Evolutionary conservation across 2,797 vertebrate species (phyloP), one percentile per base, ranked within the genome.

Genomic region (Helarctos malayanus): DNA sequence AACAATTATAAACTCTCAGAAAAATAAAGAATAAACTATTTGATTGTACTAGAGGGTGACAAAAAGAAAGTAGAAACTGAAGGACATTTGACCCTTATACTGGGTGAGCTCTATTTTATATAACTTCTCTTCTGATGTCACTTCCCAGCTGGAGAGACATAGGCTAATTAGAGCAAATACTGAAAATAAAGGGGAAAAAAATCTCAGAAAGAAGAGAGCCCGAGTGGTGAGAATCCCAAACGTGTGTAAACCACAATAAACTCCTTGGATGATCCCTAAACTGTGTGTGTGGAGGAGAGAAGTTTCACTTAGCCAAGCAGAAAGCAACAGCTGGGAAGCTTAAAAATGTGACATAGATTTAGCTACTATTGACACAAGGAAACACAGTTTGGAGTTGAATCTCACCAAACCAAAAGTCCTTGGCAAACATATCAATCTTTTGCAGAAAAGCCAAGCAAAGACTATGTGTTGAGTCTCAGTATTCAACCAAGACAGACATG

Each of bases 11-110:
- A 91, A 54, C 23, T 49, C 32, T 45, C n/a, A 82, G 27, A 76
- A 96, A 91, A 94, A 82, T 89, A 78, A 4, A n/a, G 14, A 91
- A 91, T 73, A 71, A 90, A 54, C 38, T 87, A 87, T 35, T 25
- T 61, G 49, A 49, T 5, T 79, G 2, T 35, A 73, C 2, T 56
- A 35, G 57, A 83, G 49, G 41, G 14, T 45, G 16, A 86, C 1
- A 75, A 86, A 81, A 82, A 61, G 16, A 76, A 82, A 35, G 18
- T 7, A 82, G n/a, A 91, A 76, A 78, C 13, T 35, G 38, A 91
- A 69, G 45, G 54, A 41, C 71, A 83, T 45, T 61, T 82, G 78
- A 57, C 15, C 47, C 61, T 65, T n/a, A 54, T n/a, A 69, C 19
- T 69, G 27, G 21, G 35, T 69, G 29, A 82, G 29, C 15, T 71